Conservation (phyloP, 2,888 invertebrate genomes). For the Nemoura dubitans region DNA sequence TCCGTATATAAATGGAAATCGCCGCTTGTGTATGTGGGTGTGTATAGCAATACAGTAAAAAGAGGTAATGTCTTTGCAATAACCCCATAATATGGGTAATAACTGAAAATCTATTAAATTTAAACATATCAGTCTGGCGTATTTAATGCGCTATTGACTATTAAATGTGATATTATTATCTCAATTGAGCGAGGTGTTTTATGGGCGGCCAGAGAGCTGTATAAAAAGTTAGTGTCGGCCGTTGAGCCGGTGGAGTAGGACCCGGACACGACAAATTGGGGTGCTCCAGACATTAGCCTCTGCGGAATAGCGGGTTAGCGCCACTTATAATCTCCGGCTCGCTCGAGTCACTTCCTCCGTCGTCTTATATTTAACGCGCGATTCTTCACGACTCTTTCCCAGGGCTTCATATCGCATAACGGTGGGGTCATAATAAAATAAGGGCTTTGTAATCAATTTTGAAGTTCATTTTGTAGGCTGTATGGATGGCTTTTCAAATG, state of each 20-base stretch:
- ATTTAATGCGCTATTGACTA: not conserved
- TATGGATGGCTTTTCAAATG: not conserved
- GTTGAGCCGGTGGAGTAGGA: not conserved
- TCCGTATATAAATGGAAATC: not conserved
- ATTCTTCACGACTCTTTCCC: too few relatives aligned
- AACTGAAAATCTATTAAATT: conserved; percentile 7
- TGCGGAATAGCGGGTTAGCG: not conserved
- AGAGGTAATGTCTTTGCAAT: not conserved
- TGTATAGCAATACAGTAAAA: not conserved
- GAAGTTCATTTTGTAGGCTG: not conserved
- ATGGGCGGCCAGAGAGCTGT: not conserved
- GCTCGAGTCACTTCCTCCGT: not conserved
- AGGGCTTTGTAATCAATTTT: not conserved
- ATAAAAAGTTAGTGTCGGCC: not conserved
- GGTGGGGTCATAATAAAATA: not conserved
- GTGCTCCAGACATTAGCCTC: not conserved
- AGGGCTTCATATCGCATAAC: too few relatives aligned
- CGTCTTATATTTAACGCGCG: not conserved
- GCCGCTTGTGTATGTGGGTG: not conserved
- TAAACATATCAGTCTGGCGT: not conserved
- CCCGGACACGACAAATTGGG: not conserved
- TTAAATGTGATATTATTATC: not conserved
- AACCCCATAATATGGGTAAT: not conserved
- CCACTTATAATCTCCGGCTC: not conserved
- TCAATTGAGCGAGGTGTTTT: not conserved